phyloP scores from a whole-genome alignment of 35 echinoderm and acorn worm genomes.

The Heliocidaris tuberculata region DNA sequence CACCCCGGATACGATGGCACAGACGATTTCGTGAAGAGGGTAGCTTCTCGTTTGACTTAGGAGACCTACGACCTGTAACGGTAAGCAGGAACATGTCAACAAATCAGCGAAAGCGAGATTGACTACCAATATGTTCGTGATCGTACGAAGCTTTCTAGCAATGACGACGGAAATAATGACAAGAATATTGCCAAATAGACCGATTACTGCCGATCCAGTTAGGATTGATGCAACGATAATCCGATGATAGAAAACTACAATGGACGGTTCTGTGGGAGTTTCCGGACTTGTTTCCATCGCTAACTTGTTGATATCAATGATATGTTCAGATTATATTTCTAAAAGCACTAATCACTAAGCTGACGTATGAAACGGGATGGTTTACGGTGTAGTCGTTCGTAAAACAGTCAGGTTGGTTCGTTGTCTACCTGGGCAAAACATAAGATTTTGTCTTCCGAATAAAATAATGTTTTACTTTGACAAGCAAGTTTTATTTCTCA shows the following conservation, averaged over 20 bases:
- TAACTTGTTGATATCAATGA: not conserved
- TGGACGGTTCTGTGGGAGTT: not conserved
- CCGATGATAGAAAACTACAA: not conserved
- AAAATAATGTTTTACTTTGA: too few species aligned
- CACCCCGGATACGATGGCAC: constrained; percentile 49
- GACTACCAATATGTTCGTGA: constrained; percentile 87
- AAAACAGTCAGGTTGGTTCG: too few species aligned
- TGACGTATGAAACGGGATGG: too few species aligned
- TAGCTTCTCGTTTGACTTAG: constrained; percentile 54
- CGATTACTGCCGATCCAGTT: constrained; percentile 46
- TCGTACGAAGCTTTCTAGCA: constrained; percentile 72
- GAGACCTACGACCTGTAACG: constrained; percentile 67
- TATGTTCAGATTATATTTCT: not conserved
- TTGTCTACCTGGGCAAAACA: too few species aligned
- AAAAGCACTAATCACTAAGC: too few species aligned
- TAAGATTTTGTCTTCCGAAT: too few species aligned
- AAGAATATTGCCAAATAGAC: constrained; percentile 76
- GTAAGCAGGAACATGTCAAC: constrained; percentile 67
- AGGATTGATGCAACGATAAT: constrained; percentile 47
- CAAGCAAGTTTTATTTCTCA: too few species aligned
- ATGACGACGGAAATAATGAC: constrained; percentile 79
- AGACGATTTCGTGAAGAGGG: constrained; percentile 59
- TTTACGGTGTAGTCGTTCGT: too few species aligned
- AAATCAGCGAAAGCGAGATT: constrained; percentile 84
- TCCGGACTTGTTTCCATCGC: not conserved